phyloP scores from a whole-genome alignment of 2,797 vertebrate genomes.

The Glyptemys insculpta region DNA sequence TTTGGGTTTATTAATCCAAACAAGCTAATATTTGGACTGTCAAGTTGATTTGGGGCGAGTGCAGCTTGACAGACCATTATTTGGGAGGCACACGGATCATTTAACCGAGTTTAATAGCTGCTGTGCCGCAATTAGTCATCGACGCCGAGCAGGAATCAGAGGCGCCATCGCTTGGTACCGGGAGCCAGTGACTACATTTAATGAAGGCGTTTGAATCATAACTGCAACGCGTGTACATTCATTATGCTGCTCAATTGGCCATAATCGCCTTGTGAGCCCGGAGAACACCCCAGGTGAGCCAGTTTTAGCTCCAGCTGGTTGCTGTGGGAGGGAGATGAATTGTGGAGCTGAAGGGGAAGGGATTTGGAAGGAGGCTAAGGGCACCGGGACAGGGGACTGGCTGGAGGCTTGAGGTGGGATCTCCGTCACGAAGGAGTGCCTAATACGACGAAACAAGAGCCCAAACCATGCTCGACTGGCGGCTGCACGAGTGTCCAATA shows the following conservation, averaged over 20 bases:
- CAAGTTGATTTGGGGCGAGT: conserved; percentile 62
- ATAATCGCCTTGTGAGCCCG: not conserved
- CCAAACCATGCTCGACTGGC: not conserved
- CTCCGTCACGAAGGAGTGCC: not conserved
- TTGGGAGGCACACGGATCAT: conserved; percentile 66
- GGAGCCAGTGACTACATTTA: conserved; percentile 59
- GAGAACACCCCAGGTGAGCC: not conserved
- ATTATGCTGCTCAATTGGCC: conserved; percentile 37
- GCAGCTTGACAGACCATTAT: conserved; percentile 65
- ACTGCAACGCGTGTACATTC: conserved; percentile 1
- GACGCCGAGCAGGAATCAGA: conserved; percentile 36
- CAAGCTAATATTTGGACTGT: conserved; percentile 60
- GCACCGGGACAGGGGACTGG: no score
- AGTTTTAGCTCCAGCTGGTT: not conserved
- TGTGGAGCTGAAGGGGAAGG: not conserved
- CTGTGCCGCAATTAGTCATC: conserved; percentile 74
- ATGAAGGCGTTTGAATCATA: conserved; percentile 59
- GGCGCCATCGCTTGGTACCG: conserved; percentile 44
- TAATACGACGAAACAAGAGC: not conserved
- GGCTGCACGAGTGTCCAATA: not conserved
- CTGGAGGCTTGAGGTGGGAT: not conserved
- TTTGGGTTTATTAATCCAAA: conserved; percentile 56
- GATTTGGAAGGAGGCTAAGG: not conserved
- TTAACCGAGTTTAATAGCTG: conserved; percentile 73
- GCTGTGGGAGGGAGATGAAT: not conserved